A percentile compares a stretch with the other conserved stretches of the same genome.
These are phyloP conservation scores for Phalacrocorax aristotelis DNA, from an alignment of 2,113 vertebrate genomes.

Conservation along the genomic window DNA sequence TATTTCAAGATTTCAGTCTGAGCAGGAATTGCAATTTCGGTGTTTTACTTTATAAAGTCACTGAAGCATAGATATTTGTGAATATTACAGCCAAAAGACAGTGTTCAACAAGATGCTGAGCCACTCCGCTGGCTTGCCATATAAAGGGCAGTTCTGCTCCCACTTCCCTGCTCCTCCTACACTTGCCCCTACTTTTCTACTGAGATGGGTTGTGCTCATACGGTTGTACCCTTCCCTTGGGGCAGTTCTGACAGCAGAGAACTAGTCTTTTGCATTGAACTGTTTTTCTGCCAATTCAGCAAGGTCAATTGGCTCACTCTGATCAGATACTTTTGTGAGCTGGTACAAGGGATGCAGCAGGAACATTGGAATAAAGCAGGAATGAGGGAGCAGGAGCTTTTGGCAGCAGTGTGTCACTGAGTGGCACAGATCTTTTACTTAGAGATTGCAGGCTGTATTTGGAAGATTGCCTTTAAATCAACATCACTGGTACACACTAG, in stretches of 20 bases:
- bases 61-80: fast-evolving
- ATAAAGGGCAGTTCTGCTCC: neutral
- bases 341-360: neutral
- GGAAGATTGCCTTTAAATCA: neutral
- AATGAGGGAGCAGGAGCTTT: neutral
- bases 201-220: neutral
- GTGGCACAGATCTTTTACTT: neutral
- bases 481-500: neutral
- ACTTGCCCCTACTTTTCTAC: neutral
- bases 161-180: neutral
- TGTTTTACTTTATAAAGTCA: neutral
- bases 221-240: neutral
- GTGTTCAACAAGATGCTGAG: neutral
- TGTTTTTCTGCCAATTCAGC: neutral
- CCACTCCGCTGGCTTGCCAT: neutral
- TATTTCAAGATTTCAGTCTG: neutral
- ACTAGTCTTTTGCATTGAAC: neutral
- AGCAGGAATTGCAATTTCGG: neutral
- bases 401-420: neutral
- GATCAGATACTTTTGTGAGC: neutral
- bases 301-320: neutral
- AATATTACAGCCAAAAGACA: neutral
- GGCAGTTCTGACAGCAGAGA: neutral
- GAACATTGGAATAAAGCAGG: neutral
- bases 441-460: neutral